Evolutionary conservation across 2,113 vertebrate genomes (phyloP).

Genomic region (Chionomys nivalis): DNA sequence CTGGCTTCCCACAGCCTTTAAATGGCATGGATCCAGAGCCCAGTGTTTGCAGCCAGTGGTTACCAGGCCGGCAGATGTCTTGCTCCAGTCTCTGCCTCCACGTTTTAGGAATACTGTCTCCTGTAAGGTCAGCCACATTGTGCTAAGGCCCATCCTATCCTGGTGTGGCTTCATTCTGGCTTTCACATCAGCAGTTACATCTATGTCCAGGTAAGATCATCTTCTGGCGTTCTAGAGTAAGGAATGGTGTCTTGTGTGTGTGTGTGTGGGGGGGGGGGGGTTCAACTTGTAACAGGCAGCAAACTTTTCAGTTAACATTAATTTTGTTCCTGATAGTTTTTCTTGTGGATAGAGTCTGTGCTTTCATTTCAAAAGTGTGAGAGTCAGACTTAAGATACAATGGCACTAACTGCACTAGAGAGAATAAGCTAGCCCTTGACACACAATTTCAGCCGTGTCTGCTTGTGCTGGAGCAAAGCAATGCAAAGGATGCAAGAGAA

Average conservation of each 20-base stretch:
- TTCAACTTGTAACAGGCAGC: background rate
- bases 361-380: background rate
- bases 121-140: background rate
- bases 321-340: slow-evolving; percentile 19
- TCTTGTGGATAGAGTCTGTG: background rate
- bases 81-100: background rate
- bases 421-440: background rate
- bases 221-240: background rate
- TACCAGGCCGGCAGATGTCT: background rate
- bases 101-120: fast-evolving
- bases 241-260: background rate
- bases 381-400: background rate
- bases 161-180: background rate
- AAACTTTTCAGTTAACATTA: background rate
- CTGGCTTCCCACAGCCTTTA: background rate
- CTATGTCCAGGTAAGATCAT: slow-evolving; percentile 33
- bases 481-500: background rate
- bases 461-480: background rate
- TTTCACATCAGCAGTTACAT: background rate
- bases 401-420: background rate
- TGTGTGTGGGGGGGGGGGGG: too few relatives aligned
- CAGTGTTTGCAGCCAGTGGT: background rate
- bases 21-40: background rate
- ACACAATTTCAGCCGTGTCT: background rate
- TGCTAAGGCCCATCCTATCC: background rate